Base-by-base conservation (phyloP, 2,113 vertebrate genomes). In the Marmota flaviventris region DNA sequence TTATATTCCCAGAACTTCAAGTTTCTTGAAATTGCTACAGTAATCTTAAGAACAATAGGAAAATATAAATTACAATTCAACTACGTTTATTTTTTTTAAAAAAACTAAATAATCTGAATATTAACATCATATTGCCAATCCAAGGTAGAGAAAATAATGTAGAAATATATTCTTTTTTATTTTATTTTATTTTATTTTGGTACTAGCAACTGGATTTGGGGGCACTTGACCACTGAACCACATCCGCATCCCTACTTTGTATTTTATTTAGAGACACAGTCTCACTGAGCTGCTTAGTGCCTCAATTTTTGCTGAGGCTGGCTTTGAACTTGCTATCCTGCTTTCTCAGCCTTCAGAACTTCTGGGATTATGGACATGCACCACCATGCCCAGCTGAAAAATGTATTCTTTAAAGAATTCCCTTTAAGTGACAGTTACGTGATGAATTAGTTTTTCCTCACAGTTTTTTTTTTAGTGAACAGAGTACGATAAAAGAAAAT, bases 1-100 rank as follows among this genome's bases (percentile, higher is more conserved):
- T 93, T 91, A 97, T 98, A 77, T 98, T 95, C 96, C 95, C 95
- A 90, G 93, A 96, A 97, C 56, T 95, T 97, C 22, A 94, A 97
- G 94, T 85, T 95, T 97, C 70, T 88, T 96, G 69, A 97, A 96
- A 95, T 96, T 85, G 16, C 76, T 92, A 96, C 86, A 25, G 53
- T 86, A 17, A 73, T 76, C 45, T 82, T 56, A 95, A 97, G 96
- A 69, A 58, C 32, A 92, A 85, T 84, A 91, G 16, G 24, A 65
- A 89, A 93, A 90, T 89, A 9, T 76, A 61, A 14, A 93, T 95
- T 92, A 85, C 27, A 85, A 96, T 76, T 93, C 17, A 87, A 53
- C 90, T 85, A 88, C 67, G 85, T 1, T 73, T 79, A 91, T 76
- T 94, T 14, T 14, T 51, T 69, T 37, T 37, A 37, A 37, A 37